phyloP scores from a whole-genome alignment of 1,140 invertebrate species.

The Cecropterus lyciades region DNA sequence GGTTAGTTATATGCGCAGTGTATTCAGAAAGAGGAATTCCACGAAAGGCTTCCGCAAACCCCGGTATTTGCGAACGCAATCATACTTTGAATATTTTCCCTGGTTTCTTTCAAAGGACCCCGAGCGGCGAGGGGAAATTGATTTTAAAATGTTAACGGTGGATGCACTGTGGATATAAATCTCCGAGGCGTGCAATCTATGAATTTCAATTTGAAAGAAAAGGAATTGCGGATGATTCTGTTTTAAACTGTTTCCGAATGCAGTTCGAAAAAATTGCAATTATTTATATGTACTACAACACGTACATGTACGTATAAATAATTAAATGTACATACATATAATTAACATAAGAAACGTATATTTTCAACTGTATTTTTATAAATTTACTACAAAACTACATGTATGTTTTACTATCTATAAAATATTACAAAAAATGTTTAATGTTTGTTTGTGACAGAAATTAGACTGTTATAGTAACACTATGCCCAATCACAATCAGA shows the following conservation, averaged over 20 bases:
- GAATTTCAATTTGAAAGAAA: conserved; percentile 17
- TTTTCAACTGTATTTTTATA: too few species aligned
- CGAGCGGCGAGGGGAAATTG: conserved; percentile 9
- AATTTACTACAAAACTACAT: too few species aligned
- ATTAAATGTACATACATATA: too few species aligned
- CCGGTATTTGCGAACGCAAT: conserved; percentile 12
- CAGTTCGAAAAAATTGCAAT: too few species aligned
- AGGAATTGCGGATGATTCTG: background rate
- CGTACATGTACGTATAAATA: too few species aligned
- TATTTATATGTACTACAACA: too few species aligned
- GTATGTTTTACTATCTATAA: too few species aligned
- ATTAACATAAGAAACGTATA: too few species aligned
- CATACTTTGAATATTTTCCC: conserved; percentile 19
- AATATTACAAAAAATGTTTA: too few species aligned
- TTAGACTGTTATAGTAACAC: too few species aligned
- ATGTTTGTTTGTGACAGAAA: too few species aligned
- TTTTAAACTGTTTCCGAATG: background rate
- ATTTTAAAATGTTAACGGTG: conserved; percentile 27
- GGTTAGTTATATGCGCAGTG: background rate
- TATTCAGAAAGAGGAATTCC: conserved; percentile 3
- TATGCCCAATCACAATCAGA: too few species aligned
- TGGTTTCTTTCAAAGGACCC: conserved; percentile 16
- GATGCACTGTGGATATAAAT: conserved; percentile 21
- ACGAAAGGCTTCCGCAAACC: conserved; percentile 11
- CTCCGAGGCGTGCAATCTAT: conserved; percentile 16